Base-by-base conservation (phyloP, 1,140 invertebrate species). In the Theocolax elegans region DNA sequence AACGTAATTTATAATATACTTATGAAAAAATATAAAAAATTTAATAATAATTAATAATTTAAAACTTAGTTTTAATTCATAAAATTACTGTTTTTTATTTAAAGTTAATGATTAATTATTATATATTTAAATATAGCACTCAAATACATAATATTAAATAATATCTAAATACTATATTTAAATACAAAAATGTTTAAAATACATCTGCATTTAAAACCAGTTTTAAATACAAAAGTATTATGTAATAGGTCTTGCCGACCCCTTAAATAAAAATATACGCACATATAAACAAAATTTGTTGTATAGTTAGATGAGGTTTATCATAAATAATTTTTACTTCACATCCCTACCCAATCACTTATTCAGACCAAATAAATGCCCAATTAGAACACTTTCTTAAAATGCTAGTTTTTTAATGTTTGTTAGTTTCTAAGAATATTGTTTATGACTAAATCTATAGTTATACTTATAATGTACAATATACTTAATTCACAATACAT, bases 281-380 rank as follows among this genome's bases (percentile, higher is more conserved):
- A 17, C 15, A 63, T 42, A 56, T 27, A 66, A 64, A 70, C 13
- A 67, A 60, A 60, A 54, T 10, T 60, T n/a, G n/a, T 46, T 15
- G 29, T 64, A 25, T 72, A 12, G 44, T 46, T 67, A 59, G 17
- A 27, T 56, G 72, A 72, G 17, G 64, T 35, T 23, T 23, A 48
- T 65, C 15, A 71, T 56, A 71, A 64, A 53, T 66, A 38, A 58
- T 72, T 54, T 49, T 68, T 66, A 27, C 46, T 64, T 38, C 13
- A 23, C n/a, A n/a, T n/a, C 48, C 59, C 59, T 48, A 58, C 46
- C 58, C 31, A 40, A 40, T 44, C 7, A 44, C 7, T 65, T 53
- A 44, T 44, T 73, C 48, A 76, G 75, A 84, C 82, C 80, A 84
- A 84, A 78, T 65, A 77, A 82, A 84, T 84, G 80, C 82, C 82